phyloP scores from a whole-genome alignment of 2,797 vertebrate species.

The Poeciliopsis turneri region DNA sequence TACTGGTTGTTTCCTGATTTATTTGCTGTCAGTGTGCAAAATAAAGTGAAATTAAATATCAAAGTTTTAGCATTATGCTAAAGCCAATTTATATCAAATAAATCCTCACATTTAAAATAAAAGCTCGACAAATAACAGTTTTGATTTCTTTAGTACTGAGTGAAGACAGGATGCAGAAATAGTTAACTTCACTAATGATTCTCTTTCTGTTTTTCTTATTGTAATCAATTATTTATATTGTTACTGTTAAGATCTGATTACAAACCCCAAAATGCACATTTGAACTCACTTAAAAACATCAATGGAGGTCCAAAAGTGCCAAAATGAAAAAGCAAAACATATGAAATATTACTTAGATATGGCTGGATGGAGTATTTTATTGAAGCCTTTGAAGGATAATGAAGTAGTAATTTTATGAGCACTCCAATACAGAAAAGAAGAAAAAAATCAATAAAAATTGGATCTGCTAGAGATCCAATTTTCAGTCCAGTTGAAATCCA shows the following conservation, averaged over 20 bases:
- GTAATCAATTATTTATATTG: background rate
- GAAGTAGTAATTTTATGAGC: too few relatives aligned
- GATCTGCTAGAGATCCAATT: too few relatives aligned
- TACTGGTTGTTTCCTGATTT: slow-evolving; percentile 21
- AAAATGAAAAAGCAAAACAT: background rate
- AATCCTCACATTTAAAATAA: background rate
- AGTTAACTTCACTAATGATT: background rate
- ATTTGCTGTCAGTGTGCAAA: background rate
- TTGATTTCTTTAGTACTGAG: background rate
- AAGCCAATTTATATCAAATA: background rate
- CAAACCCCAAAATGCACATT: background rate
- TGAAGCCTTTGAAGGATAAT: background rate
- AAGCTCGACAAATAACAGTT: background rate
- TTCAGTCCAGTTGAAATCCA: too few relatives aligned
- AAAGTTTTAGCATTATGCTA: background rate
- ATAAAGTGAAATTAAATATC: slow-evolving; percentile 2
- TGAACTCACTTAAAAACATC: background rate
- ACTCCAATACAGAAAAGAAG: too few relatives aligned
- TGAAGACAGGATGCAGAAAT: background rate
- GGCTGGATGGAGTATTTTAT: background rate
- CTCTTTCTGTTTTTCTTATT: background rate
- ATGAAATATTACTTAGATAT: background rate
- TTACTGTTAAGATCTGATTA: background rate
- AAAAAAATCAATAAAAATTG: too few relatives aligned
- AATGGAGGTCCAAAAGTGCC: background rate